phyloP scores from a whole-genome alignment of 2,797 vertebrate genomes.

The Dallia pectoralis region DNA sequence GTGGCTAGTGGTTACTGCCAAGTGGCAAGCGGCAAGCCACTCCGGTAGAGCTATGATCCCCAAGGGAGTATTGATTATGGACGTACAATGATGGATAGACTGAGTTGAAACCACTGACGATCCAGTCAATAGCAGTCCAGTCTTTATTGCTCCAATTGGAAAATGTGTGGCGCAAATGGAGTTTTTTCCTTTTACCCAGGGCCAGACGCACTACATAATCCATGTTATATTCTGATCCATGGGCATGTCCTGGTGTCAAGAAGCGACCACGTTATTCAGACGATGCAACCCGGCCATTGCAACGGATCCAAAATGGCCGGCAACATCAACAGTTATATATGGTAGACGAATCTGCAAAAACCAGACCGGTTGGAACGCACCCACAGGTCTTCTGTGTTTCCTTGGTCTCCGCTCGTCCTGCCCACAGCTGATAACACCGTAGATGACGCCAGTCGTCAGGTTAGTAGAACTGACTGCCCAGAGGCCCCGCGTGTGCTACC shows the following conservation, averaged over 20 bases:
- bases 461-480: slow-evolving; percentile 53
- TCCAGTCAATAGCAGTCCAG: too few species aligned
- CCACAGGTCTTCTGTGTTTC: not conserved
- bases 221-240: too few species aligned
- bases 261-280: too few species aligned
- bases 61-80: not conserved
- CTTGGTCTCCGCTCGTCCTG: slow-evolving; percentile 17
- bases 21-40: too few species aligned
- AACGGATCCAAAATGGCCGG: too few species aligned
- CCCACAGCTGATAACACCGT: slow-evolving; percentile 25
- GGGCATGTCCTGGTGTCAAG: too few species aligned
- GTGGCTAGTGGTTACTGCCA: slow-evolving; percentile 16
- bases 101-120: not conserved
- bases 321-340: not conserved
- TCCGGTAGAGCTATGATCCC: too few species aligned
- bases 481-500: slow-evolving; percentile 33
- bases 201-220: too few species aligned
- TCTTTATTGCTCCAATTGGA: too few species aligned
- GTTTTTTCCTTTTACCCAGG: too few species aligned
- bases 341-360: not conserved
- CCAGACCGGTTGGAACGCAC: not conserved
- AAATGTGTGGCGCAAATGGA: too few species aligned
- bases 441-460: slow-evolving; percentile 35
- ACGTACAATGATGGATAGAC: not conserved
- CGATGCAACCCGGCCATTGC: too few species aligned